Base-by-base conservation (phyloP, 2,113 vertebrate genomes). In the Podocnemis expansa region DNA sequence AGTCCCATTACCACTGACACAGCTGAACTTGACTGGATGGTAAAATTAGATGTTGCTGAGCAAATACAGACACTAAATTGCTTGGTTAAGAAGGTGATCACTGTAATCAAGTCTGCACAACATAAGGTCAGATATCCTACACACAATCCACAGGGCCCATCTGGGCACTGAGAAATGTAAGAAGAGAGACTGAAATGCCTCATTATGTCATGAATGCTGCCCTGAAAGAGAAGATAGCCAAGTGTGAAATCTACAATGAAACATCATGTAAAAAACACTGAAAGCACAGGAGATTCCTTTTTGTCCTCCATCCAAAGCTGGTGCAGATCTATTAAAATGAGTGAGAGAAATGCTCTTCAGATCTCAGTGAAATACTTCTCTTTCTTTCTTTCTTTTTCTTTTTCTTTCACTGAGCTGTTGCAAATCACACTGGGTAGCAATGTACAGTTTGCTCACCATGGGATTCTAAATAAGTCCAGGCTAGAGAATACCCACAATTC, bases 151-250 rank as follows among this genome's bases (percentile, higher is more conserved):
- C 34, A 3, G 13, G 1, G 41, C 5, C 88, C 55, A 4, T 38
- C 22, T 13, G 24, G 10, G 51, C 2, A 82, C 75, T 43, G 41
- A 2, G 0, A 17, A 55, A 78, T 12, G 5, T 22, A 19, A 7
- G 34, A 11, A 6, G 2, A 27, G 38, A 13, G 3, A 0, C 73
- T 73, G 2, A 45, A 89, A 75, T 6, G 5, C 22, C 3, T 0
- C 52, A 56, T 63, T 63, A 9, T 60, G 56, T 29, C 56, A 31
- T n/a, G 31, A 63, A 10, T 0, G 3, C 16, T 38, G 55, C 12
- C 67, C 79, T 0, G 0, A 41, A 34, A 51, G 27, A 0, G 0
- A 9, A 82, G 78, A 29, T 29, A 58, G 3, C 56, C 12, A 3
- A 31, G 60, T 17, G 29, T 73, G 34, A 4, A 45, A 80, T 0